Base-by-base conservation (phyloP, 1,140 invertebrate genomes). In the Aplysia californica region DNA sequence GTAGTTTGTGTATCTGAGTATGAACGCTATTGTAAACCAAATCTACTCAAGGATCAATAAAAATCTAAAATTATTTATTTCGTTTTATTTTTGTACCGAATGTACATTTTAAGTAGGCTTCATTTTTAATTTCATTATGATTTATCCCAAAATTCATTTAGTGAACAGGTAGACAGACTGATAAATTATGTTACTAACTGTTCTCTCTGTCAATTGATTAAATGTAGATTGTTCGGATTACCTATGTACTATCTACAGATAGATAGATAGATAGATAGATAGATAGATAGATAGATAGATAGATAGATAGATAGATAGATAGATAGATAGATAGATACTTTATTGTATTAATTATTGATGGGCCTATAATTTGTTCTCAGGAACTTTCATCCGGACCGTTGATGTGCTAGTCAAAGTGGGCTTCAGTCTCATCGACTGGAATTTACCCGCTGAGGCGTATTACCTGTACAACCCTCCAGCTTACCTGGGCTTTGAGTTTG, bases 401-500 rank as follows among this genome's bases (percentile, higher is more conserved):
- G 58, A 10, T 61, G 29, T 18, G 6, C 58, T 6, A 6, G 58
- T 66, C 4, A 36, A 66, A 18, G 64, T 66, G 15, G 64, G 64
- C 5, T 31, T 36, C 35, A 33, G 5, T 66, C 29, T 15, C 15
- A 10, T 66, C 6, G 15, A 29, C 26, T 66, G 64, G 64, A 36
- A 15, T 36, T 36, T 66, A 18, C 15, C 26, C 10, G 26, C 10
- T 18, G 35, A 36, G 10, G 35, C 26, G 29, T 66, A 66, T 23
- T 66, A 66, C 23, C 35, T 66, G 35, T 66, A 66, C 35, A 23
- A 66, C 5, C 64, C 64, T 10, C 64, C 64, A 36, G 64, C 64
- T 33, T 33, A 33, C 15, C 15, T 66, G 26, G 18, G 36, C 33
- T 66, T 33, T 23, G 15, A 36, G 35, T 61, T 61, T 29, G 15